Conservation (phyloP, 2,888 invertebrate genomes). For the Andricus quercusramuli region DNA sequence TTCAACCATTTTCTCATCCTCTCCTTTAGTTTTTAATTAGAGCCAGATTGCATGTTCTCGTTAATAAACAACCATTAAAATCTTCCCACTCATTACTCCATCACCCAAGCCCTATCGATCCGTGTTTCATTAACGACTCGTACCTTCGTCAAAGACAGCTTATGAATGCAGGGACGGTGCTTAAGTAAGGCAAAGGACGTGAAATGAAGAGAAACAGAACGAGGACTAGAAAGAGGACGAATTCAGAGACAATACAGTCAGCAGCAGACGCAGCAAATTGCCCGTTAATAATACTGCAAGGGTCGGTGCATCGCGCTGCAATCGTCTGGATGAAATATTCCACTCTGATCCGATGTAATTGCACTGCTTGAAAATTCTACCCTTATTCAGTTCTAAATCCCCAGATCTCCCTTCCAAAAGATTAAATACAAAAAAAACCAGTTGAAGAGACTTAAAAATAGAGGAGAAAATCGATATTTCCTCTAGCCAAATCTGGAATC, state of each 20-base stretch:
- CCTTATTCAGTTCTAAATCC: slow-evolving; percentile 13
- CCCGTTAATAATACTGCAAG: slow-evolving; percentile 76
- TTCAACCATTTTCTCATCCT: not conserved
- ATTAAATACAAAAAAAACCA: not conserved
- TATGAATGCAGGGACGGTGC: slow-evolving; percentile 12
- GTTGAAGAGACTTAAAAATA: not conserved
- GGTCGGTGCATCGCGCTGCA: slow-evolving; percentile 60
- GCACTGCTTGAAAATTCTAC: slow-evolving; percentile 71
- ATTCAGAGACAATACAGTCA: slow-evolving; percentile 76
- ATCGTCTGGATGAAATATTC: slow-evolving; percentile 73
- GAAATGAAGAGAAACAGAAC: slow-evolving; percentile 48
- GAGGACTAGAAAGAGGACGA: slow-evolving; percentile 54
- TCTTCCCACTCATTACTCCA: not conserved
- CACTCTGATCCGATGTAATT: slow-evolving; percentile 77
- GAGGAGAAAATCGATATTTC: not conserved
- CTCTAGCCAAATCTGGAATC: no score
- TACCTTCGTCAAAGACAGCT: slow-evolving; percentile 40
- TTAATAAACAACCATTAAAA: not conserved
- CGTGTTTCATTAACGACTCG: slow-evolving; percentile 33
- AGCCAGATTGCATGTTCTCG: not conserved
- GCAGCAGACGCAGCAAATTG: slow-evolving; percentile 77
- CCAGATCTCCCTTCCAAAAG: slow-evolving; percentile 21
- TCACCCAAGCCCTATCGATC: not conserved
- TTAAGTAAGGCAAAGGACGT: slow-evolving; percentile 48
- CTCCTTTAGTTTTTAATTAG: not conserved